Conservation (phyloP, 2,888 invertebrate genomes). For the Acanthosepion pharaonis region DNA sequence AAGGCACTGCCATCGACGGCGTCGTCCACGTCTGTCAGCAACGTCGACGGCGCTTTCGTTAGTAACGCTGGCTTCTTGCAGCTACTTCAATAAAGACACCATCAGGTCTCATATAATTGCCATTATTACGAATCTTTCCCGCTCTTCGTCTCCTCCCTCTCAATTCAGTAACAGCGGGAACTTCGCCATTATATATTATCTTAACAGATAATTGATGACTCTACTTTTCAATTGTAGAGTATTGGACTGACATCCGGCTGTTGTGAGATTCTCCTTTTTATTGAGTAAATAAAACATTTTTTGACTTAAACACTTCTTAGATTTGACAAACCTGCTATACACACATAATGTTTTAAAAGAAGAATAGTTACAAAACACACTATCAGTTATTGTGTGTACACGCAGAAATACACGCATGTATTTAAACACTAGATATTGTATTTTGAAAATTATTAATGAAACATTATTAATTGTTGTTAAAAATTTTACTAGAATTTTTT, state of each 20-base stretch:
- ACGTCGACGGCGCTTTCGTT: background rate
- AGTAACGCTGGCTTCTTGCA: background rate
- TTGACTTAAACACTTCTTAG: too few relatives aligned
- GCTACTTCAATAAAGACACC: conserved; percentile 11
- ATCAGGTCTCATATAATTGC: conserved; percentile 33
- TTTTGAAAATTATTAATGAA: too few relatives aligned
- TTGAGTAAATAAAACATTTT: background rate
- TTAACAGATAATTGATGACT: background rate
- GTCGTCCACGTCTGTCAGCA: background rate
- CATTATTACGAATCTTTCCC: background rate
- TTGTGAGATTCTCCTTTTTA: background rate
- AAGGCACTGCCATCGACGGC: background rate
- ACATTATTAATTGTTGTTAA: too few relatives aligned
- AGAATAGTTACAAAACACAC: too few relatives aligned
- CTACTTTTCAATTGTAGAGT: background rate
- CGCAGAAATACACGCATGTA: too few relatives aligned
- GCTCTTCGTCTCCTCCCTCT: background rate
- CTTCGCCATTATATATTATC: conserved; percentile 4
- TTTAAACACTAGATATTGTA: too few relatives aligned
- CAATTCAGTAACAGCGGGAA: background rate
- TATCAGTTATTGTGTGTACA: too few relatives aligned
- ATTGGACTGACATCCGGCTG: background rate
- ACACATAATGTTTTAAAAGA: too few relatives aligned
- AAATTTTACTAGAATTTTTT: too few relatives aligned
- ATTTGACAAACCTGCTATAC: background rate